Evolutionary conservation across 2,113 vertebrate genomes (phyloP).

Genomic region (Trichomycterus rosablanca): DNA sequence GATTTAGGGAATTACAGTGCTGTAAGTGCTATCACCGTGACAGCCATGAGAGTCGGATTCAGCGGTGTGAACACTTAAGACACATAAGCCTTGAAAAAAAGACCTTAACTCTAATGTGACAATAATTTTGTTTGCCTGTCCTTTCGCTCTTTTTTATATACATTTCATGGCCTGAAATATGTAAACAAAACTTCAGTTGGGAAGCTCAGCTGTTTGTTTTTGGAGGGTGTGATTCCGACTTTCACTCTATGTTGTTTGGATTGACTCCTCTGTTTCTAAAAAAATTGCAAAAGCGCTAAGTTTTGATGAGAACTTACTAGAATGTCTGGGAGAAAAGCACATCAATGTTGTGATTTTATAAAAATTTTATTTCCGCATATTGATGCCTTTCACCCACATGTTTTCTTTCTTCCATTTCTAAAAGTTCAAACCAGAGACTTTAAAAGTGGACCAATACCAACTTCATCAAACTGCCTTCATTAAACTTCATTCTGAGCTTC

Average conservation of each 20-base stretch:
- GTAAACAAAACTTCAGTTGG: too few relatives aligned
- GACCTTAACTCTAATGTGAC: slow-evolving; percentile 46
- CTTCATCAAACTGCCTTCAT: slow-evolving; percentile 30
- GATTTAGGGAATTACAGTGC: slow-evolving; percentile 74
- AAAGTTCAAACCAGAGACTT: background rate
- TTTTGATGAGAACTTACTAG: too few relatives aligned
- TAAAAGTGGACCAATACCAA: slow-evolving; percentile 25
- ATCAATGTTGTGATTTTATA: too few relatives aligned
- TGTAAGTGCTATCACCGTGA: slow-evolving; percentile 71
- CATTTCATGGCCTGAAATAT: too few relatives aligned
- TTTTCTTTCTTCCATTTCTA: background rate
- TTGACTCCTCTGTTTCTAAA: too few relatives aligned
- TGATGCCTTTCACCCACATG: too few relatives aligned
- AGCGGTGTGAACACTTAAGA: slow-evolving; percentile 55
- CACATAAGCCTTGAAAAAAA: slow-evolving; percentile 71
- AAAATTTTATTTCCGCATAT: too few relatives aligned
- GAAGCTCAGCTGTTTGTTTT: too few relatives aligned
- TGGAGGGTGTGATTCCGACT: too few relatives aligned
- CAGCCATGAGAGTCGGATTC: slow-evolving; percentile 67
- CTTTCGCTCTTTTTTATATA: background rate
- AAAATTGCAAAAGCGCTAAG: too few relatives aligned
- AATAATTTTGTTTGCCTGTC: background rate
- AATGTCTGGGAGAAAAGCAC: too few relatives aligned
- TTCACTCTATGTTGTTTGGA: too few relatives aligned
- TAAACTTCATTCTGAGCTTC: slow-evolving; percentile 6